Evolutionary conservation across 2,797 vertebrate genomes (phyloP), one percentile per base, ranked within the genome.

Genomic region (Lepilemur ruficaudatus): DNA sequence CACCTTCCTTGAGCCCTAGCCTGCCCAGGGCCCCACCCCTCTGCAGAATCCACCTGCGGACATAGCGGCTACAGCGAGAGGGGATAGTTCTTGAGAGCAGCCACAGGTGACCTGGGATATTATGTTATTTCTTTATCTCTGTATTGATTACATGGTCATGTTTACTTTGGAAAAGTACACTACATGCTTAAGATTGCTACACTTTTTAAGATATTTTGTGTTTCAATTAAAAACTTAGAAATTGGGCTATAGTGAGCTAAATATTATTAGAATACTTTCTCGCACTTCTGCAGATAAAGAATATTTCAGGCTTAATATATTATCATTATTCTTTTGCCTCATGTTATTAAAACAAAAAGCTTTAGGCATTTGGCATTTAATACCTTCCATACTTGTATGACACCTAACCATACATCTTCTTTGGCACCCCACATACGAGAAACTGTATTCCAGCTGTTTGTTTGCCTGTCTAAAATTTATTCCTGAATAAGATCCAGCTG

Each of bases 41-140:
- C 35, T 52, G 65, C 93, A 86, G 35, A 95, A 89, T 91, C 87
- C 78, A 80, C 82, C 80, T 72, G 69, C 55, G 0, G 75, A 92
- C 91, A 63, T 0, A 28, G 84, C 28, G 55, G 82, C 98, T 98
- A 99, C 97, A 99, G 99, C 1, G 99, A 98, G 93, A 99, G 4
- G 7, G 7, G 7, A 18, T 17, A 35, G 22, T 2, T 3, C 9
- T n/a, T 73, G 6, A 61, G 14, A 7, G 1, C 0, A 57, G 10
- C 15, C 17, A 10, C 10, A 18, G 6, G 9, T 1, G 7, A 20
- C 43, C 43, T 43, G 5, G 43, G 43, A 43, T 43, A 43, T 2
- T 14, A 14, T 3, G 12, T 32, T 35, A 55, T 52, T 86, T 91
- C 48, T 76, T 63, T 7, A 28, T 65, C 23, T 46, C 14, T 57